Percentiles rank a stretch among this genome's conserved stretches.
Evolutionary conservation across 2,113 vertebrate genomes (phyloP).

Genomic region (Shinisaurus crocodilurus): DNA sequence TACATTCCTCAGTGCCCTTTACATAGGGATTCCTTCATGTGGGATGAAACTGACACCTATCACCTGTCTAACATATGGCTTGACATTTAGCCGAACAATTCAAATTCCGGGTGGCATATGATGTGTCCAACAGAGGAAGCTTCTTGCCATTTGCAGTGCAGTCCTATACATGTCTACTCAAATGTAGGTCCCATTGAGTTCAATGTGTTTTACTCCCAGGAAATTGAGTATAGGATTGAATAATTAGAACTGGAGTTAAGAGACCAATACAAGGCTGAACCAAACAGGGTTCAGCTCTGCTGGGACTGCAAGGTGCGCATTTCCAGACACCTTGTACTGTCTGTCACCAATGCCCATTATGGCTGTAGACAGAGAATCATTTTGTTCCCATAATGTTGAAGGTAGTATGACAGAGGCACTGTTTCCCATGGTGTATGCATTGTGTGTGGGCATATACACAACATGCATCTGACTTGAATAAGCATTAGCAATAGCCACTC

Average conservation of each 20-base stretch:
- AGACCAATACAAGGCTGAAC: fast-evolving
- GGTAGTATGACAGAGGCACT: background rate
- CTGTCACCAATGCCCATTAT: background rate
- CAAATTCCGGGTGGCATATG: fast-evolving
- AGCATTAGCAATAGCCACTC: background rate
- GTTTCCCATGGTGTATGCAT: background rate
- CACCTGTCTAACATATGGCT: conserved; percentile 60
- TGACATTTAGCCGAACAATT: conserved; percentile 34
- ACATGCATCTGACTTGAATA: background rate
- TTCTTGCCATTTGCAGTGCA: background rate
- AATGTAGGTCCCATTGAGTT: background rate
- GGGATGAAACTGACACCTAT: conserved; percentile 35
- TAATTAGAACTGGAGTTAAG: background rate
- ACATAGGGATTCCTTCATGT: background rate
- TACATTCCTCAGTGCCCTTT: conserved; percentile 43
- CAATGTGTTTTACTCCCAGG: background rate
- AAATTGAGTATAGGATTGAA: background rate
- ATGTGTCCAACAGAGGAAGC: fast-evolving
- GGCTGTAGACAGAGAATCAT: background rate
- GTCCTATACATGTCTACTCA: background rate
- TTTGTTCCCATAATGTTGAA: background rate
- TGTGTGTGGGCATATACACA: background rate
- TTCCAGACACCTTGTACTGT: background rate
- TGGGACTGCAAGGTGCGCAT: fast-evolving
- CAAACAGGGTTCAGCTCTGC: background rate